A percentile compares a stretch with the other conserved stretches of the same genome.
These are phyloP conservation scores for Bombyx mandarina DNA, from an alignment of 1,140 invertebrate genomes.

Conservation along the genomic window DNA sequence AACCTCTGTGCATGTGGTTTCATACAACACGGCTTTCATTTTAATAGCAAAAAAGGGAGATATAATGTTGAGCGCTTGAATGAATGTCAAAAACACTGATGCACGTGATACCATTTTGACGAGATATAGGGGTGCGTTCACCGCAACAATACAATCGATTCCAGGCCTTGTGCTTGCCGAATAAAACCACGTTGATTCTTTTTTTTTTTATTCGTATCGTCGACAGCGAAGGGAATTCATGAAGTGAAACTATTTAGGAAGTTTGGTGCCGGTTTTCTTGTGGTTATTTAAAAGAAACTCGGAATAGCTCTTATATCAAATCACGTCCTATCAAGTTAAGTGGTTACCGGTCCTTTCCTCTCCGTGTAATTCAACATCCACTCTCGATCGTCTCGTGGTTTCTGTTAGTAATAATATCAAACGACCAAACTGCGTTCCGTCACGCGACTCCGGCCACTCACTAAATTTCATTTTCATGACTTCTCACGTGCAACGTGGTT, in stretches of 20 bases:
- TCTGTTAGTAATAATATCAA: slow-evolving; percentile 15
- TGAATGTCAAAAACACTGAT: too few relatives aligned
- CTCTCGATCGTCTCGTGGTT: slow-evolving; percentile 27
- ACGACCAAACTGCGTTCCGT: slow-evolving; percentile 27
- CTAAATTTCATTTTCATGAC: slow-evolving; percentile 23
- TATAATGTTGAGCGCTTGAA: too few relatives aligned
- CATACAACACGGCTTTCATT: too few relatives aligned
- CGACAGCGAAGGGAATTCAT: background rate
- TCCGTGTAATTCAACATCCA: background rate
- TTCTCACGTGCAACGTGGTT: slow-evolving; percentile 22
- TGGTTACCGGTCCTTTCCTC: too few relatives aligned
- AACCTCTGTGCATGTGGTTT: slow-evolving; percentile 3
- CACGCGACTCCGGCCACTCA: slow-evolving; percentile 24
- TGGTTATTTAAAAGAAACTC: too few relatives aligned
- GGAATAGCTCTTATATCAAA: too few relatives aligned
- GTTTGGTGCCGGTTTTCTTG: too few relatives aligned
- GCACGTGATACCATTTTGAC: slow-evolving; percentile 25
- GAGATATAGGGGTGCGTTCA: slow-evolving; percentile 54
- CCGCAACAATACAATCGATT: slow-evolving; percentile 50
- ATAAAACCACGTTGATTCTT: slow-evolving; percentile 32
- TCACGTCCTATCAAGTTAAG: too few relatives aligned
- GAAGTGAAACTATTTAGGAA: too few relatives aligned
- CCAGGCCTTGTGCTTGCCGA: slow-evolving; percentile 29
- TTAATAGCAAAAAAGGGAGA: too few relatives aligned
- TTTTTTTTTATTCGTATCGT: slow-evolving; percentile 38